phyloP scores from a whole-genome alignment of 2,797 vertebrate species.

The Fundulus diaphanus region DNA sequence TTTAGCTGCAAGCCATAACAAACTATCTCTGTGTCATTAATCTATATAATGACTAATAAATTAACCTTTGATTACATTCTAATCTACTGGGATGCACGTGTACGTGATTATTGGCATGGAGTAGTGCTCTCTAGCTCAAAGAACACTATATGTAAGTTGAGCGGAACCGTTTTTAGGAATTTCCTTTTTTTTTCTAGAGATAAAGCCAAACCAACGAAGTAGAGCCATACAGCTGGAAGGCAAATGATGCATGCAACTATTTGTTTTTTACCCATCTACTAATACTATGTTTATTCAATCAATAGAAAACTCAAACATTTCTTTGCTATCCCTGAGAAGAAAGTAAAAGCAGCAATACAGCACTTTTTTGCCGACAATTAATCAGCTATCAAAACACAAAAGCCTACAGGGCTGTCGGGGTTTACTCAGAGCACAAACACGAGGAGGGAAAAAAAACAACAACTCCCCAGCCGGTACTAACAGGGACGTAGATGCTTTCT shows the following conservation, averaged over 20 bases:
- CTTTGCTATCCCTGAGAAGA: not conserved
- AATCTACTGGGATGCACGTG: too few relatives aligned
- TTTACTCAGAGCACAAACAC: conserved; percentile 18
- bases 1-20: too few relatives aligned
- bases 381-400: conserved; percentile 23
- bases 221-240: not conserved
- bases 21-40: too few relatives aligned
- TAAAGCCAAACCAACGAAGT: not conserved
- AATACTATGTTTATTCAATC: not conserved
- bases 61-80: too few relatives aligned
- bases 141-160: not conserved
- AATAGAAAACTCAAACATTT: not conserved
- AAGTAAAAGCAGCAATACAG: conserved; percentile 4
- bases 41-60: too few relatives aligned
- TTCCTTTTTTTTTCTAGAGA: not conserved
- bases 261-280: not conserved
- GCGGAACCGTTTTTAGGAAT: not conserved
- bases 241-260: not conserved
- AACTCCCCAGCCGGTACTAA: conserved; percentile 57
- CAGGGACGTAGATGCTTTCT: conserved; percentile 62
- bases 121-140: not conserved
- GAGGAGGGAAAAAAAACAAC: conserved; percentile 1
- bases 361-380: conserved; percentile 2
- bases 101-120: too few relatives aligned
- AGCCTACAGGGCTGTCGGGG: conserved; percentile 5